Base-by-base conservation (phyloP, 2,113 vertebrate species). In the Misgurnus anguillicaudatus region DNA sequence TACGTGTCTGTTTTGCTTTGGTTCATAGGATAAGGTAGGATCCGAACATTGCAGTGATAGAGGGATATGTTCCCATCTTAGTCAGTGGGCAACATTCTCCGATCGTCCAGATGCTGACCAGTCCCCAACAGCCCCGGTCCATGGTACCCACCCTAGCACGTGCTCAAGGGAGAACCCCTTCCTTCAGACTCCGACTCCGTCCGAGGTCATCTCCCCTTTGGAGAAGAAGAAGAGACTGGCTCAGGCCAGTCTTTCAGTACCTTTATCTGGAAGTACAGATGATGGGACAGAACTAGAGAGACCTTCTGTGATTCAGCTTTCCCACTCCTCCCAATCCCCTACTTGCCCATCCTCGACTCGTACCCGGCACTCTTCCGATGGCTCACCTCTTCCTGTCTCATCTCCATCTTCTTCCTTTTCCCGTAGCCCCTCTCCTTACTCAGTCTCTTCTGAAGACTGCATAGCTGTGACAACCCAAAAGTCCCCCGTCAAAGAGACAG, bases 201-300 rank as follows among this genome's bases (percentile, higher is more conserved):
- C 78, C 6, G 93, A 92, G 81, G 93, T 96, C 85, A 97, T 98
- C 89, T 98, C 96, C 0, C 97, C 97, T 0, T 87, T 98, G 87
- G 97, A 96, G 89, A 98, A 98, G 76, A 98, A 98, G 84, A 98
- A 98, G 84, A 91, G 96, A 19, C 78, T 96, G 87, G 96, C 97
- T 2, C 96, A 98, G 87, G 96, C 95, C 51, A 96, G 94, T 88
- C 89, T 93, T 0, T 83, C 78, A 9, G 19, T 83, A 13, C 75
- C 82, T 0, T 8, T 16, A 4, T 80, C 77, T 67, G 75, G 87
- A 55, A 78, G 53, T 47, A 81, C 80, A 36, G 82, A 78, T 0
- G 91, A 92, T 62, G 88, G 87, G 5, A 87, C 81, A 41, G 83
- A 84, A 45, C 76, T 55, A n/a, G 90, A 90, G 53, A 87, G 92